A percentile compares a stretch with the other conserved stretches of the same genome.
Conservation (phyloP, 1,140 invertebrate genomes). For the Amyelois transitella region DNA sequence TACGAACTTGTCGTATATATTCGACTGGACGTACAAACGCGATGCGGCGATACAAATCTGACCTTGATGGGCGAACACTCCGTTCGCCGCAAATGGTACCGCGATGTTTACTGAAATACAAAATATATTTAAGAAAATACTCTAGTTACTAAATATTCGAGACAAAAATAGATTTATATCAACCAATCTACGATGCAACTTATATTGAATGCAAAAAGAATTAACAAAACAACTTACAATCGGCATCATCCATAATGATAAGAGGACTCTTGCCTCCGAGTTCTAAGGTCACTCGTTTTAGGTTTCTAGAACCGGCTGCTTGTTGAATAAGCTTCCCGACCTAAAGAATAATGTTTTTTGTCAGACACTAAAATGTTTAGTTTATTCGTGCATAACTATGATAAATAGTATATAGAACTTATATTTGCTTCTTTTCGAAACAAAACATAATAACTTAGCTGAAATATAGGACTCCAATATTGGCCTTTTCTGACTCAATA, state of each 20-base stretch:
- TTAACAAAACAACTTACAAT: constrained; percentile 75
- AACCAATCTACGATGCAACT: not conserved
- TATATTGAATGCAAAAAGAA: not conserved
- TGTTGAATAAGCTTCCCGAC: constrained; percentile 82
- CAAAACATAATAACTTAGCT: too few species aligned
- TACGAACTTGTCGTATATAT: constrained; percentile 93
- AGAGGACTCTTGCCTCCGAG: constrained; percentile 86
- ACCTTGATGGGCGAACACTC: constrained; percentile 91
- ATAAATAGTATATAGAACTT: too few species aligned
- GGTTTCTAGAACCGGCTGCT: constrained; percentile 78
- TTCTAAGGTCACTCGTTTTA: constrained; percentile 83
- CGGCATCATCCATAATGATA: constrained; percentile 82
- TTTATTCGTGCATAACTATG: too few species aligned
- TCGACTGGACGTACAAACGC: constrained; percentile 90
- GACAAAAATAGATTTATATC: too few species aligned
- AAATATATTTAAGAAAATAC: not conserved
- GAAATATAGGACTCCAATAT: too few species aligned
- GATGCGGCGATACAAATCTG: constrained; percentile 95
- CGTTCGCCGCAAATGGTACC: constrained; percentile 83
- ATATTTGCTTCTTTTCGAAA: too few species aligned
- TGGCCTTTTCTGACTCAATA: not conserved
- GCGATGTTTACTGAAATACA: constrained; percentile 84
- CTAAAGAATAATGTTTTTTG: constrained; percentile 52
- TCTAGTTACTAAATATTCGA: too few species aligned
- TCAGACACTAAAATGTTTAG: too few species aligned